Conservation (phyloP, 1,140 invertebrate species). For the Drosophila hydei region DNA sequence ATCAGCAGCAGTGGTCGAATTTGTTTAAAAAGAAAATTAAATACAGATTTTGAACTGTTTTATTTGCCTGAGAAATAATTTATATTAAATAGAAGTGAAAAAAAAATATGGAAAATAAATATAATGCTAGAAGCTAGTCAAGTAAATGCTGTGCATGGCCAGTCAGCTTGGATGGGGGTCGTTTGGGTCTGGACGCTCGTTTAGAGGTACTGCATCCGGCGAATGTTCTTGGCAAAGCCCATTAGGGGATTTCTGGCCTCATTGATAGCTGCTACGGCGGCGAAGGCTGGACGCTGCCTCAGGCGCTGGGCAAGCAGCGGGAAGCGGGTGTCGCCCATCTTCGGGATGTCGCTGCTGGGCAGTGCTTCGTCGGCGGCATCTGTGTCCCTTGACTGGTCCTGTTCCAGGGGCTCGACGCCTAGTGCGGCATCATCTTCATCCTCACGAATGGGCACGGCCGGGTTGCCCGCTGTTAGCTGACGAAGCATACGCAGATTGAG, state of each 20-base stretch:
- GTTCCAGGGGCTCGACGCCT: neutral
- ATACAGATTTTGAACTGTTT: constrained; percentile 9
- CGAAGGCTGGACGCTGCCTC: constrained; percentile 5
- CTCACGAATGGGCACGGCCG: constrained; percentile 29
- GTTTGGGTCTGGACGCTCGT: neutral
- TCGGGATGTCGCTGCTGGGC: neutral
- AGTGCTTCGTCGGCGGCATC: neutral
- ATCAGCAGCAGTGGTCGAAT: too few species aligned
- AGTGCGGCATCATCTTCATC: constrained; percentile 17
- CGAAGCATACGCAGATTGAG: constrained; percentile 62
- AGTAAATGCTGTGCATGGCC: neutral
- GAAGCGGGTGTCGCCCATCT: constrained; percentile 3
- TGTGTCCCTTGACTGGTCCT: neutral
- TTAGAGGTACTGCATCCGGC: constrained; percentile 46
- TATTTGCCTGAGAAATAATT: constrained; percentile 26
- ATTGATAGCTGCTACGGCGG: neutral
- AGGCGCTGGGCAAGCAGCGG: constrained; percentile 24
- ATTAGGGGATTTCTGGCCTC: constrained; percentile 23
- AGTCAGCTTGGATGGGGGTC: neutral
- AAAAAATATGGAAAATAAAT: constrained; percentile 6
- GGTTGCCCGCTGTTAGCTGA: constrained; percentile 25
- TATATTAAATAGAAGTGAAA: constrained; percentile 11
- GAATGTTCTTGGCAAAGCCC: constrained; percentile 42
- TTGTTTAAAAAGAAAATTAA: too few species aligned
- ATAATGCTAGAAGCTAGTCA: neutral